Conservation (phyloP, 2,113 vertebrate genomes). For the Microtus oregoni region DNA sequence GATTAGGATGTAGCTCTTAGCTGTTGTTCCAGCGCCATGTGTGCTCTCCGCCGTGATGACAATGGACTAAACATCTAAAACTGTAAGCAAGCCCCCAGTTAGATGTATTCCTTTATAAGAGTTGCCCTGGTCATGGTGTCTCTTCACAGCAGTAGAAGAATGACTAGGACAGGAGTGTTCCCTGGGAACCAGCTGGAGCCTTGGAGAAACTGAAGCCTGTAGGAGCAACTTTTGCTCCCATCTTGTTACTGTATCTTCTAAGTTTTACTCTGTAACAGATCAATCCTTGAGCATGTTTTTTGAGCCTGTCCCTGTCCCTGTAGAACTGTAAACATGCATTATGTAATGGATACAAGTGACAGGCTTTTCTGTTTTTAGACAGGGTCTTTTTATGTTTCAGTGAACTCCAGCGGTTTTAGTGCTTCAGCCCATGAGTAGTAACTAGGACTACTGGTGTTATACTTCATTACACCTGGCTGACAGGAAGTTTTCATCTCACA, state of each 20-base stretch:
- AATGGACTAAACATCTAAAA: background rate
- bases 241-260: slow-evolving; percentile 38
- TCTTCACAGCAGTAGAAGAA: background rate
- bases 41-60: no score
- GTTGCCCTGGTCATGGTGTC: background rate
- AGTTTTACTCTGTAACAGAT: background rate
- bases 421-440: background rate
- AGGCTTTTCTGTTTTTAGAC: slow-evolving; percentile 16
- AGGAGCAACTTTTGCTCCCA: slow-evolving; percentile 4
- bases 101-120: background rate
- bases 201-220: background rate
- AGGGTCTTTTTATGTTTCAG: background rate
- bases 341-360: background rate
- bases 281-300: slow-evolving; percentile 16
- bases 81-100: background rate
- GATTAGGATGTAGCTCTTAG: background rate
- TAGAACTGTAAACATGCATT: slow-evolving; percentile 5
- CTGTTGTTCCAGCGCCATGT: background rate
- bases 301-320: background rate
- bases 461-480: background rate
- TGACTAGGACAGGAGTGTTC: slow-evolving; percentile 32
- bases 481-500: slow-evolving; percentile 27
- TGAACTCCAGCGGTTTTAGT: background rate
- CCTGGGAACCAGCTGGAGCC: slow-evolving; percentile 30
- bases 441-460: background rate